Evolutionary conservation across 2,888 invertebrate species (phyloP), one percentile per base, ranked within the genome.

Genomic region (Ectropis crepuscularia): DNA sequence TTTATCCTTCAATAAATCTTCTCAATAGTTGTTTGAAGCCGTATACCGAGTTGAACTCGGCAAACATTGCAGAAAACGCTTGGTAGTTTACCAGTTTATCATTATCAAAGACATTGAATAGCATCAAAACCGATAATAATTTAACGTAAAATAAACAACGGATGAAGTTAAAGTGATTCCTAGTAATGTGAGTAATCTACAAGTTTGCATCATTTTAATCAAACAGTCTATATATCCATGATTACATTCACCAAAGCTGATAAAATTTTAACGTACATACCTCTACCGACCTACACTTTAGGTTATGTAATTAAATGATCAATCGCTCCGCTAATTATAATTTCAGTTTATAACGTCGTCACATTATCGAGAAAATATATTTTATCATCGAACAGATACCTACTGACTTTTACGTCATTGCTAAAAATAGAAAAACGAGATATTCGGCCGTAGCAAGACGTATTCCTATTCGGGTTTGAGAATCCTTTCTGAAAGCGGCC

Each of bases 361-460:
- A 58, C 48, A 63, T 47, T 54, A 63, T 65, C 61, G 55, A 67
- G 61, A 63, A 70, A 57, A 65, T 46, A 67, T 36, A 53, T 53
- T 61, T 57, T 43, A 62, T 45, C 61, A 53, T 65, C 53, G 47
- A 62, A 61, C 51, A 62, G 36, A 65, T 61, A 54, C 42, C 61
- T 60, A 63, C 61, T 57, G 66, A 67, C 47, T 59, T 69, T 68
- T 57, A 66, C 72, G 67, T 69, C 70, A 70, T 57, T 54, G 60
- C 63, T 64, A 43, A 66, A 68, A 66, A 70, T 72, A 72, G 65
- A 68, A 36, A 69, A 67, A 69, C 70, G 38, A 68, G 64, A 65
- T 60, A 48, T 67, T 58, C 50, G 54, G 53, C n/a, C 53, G 47
- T 48, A 64, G 61, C 11, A 59, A 62, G 54, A 57, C 43, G 53